Conservation (phyloP, 2,113 vertebrate genomes). For the Tetrao urogallus region DNA sequence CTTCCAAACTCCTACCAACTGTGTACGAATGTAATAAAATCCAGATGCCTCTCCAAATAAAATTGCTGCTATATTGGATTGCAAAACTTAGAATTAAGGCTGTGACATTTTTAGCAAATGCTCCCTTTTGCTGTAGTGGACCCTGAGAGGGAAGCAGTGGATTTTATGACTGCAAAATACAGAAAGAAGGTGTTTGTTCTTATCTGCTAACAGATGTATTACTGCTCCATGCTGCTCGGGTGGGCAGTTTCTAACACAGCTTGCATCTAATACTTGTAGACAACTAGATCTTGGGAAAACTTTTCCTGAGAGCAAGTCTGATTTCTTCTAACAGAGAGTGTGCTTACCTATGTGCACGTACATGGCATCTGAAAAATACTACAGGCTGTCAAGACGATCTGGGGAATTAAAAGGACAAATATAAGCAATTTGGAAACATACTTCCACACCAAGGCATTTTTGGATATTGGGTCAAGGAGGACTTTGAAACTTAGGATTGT, state of each 20-base stretch:
- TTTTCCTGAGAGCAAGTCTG: not conserved
- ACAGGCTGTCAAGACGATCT: not conserved
- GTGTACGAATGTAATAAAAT: conserved; percentile 44
- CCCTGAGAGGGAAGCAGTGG: not conserved
- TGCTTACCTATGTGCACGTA: not conserved
- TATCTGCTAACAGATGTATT: not conserved
- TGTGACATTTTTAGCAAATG: conserved; percentile 13
- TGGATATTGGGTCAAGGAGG: not conserved
- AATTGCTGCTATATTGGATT: not conserved
- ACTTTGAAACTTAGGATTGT: not conserved
- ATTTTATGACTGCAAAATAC: not conserved
- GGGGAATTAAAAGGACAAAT: not conserved
- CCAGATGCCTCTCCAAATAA: conserved; percentile 45
- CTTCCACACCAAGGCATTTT: not conserved
- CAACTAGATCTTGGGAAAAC: not conserved
- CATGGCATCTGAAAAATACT: not conserved
- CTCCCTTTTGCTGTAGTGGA: not conserved
- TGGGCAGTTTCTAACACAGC: not conserved
- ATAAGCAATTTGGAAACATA: rapidly evolving
- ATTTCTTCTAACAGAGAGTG: not conserved
- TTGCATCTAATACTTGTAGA: not conserved
- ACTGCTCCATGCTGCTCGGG: not conserved
- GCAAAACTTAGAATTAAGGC: not conserved
- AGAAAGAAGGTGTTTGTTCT: conserved; percentile 1
- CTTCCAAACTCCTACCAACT: conserved; percentile 9